Conservation (phyloP, 2,113 vertebrate genomes). For the Paracanthobrama guichenoti region DNA sequence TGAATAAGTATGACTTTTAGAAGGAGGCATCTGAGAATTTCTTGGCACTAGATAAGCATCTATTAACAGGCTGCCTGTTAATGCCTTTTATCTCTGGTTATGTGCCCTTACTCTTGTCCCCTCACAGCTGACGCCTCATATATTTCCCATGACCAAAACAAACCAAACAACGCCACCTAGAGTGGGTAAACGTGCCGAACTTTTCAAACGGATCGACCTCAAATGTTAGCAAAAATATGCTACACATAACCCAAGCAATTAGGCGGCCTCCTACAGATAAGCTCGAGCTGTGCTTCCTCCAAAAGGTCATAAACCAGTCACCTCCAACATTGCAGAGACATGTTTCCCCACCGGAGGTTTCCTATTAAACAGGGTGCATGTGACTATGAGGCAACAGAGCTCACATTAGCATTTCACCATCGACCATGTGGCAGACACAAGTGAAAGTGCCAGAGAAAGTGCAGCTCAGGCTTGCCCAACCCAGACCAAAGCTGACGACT, state of each 20-base stretch:
- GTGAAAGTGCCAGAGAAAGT: conserved; percentile 5
- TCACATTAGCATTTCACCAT: conserved; percentile 50
- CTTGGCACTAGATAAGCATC: conserved; percentile 43
- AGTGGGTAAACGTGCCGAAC: not conserved
- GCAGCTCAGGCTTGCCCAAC: conserved; percentile 42
- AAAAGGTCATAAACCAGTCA: conserved; percentile 54
- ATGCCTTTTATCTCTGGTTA: conserved; percentile 45
- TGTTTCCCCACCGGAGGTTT: conserved; percentile 44
- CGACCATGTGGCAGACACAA: conserved; percentile 31
- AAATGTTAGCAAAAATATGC: conserved; percentile 21
- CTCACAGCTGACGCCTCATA: conserved; percentile 39
- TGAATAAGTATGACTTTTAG: conserved; percentile 42
- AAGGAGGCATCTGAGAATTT: conserved; percentile 18
- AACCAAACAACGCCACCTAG: conserved; percentile 12
- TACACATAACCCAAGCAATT: conserved; percentile 5
- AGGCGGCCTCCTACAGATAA: not conserved
- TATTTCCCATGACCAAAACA: conserved; percentile 5
- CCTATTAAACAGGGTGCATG: conserved; percentile 54
- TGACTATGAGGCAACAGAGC: conserved; percentile 49
- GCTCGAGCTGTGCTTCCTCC: conserved; percentile 32
- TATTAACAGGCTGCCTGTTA: conserved; percentile 42
- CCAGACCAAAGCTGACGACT: conserved; percentile 13
- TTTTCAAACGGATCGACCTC: not conserved
- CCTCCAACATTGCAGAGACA: conserved; percentile 51
- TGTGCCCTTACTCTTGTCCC: not conserved